Base-by-base conservation (phyloP, 1,140 invertebrate species). In the Physella acuta region DNA sequence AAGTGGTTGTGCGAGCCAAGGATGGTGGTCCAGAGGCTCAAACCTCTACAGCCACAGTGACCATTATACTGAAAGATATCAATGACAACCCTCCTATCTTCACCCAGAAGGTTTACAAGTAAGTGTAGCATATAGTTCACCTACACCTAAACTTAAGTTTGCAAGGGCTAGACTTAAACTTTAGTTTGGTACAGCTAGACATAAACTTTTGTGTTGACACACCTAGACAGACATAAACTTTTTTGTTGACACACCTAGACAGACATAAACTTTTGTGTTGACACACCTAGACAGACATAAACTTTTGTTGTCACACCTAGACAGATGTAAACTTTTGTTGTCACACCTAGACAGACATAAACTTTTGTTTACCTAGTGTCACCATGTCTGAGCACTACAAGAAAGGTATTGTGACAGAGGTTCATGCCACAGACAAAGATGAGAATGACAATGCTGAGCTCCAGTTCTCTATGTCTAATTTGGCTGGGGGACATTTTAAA, bases 61-160 rank as follows among this genome's bases (percentile, higher is more conserved):
- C 87, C n/a, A 88, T 97, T 0, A 85, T 88, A 2, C 88, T 97
- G 0, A 78, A 89, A 0, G 94, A 97, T 79, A 91, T 92, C 76
- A 97, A 98, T 81, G 94, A 97, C 82, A 95, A 97, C 80, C 88
- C 89, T 61, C 94, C 94, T 0, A 85, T 91, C 16, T 94, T 95
- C 81, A 89, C 90, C 1, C 62, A 64, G 28, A 64, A 36, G 44
- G 87, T 90, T 39, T 87, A 88, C 58, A 86, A 91, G 31, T 95
- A 94, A 64, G 80, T 88, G 89, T n/a, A n/a, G n/a, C n/a, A n/a
- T n/a, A n/a, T n/a, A n/a, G n/a, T n/a, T n/a, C n/a, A n/a, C n/a
- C n/a, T n/a, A n/a, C n/a, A n/a, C n/a, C 31, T 31, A 58, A 3
- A 28, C 89, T 70, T 65, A 34, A 26, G 52, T n/a, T 59, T 65